Conservation (phyloP, 2,113 vertebrate species). For the Apteryx mantelli region DNA sequence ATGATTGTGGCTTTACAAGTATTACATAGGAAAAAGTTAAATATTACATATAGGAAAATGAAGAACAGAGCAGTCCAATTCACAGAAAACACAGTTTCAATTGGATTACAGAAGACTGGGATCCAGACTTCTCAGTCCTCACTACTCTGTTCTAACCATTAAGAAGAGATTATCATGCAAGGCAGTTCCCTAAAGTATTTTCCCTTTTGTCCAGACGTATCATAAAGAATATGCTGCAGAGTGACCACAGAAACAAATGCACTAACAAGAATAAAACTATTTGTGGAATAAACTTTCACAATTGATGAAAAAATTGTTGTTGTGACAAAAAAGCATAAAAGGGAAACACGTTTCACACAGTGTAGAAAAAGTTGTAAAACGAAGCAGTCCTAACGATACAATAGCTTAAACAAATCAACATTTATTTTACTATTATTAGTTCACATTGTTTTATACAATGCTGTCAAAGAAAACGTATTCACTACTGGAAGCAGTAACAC, state of each 20-base stretch:
- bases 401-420: background rate
- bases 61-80: background rate
- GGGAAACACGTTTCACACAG: background rate
- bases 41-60: background rate
- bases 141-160: background rate
- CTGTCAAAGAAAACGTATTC: background rate
- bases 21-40: background rate
- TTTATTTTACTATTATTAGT: background rate
- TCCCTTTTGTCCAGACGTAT: background rate
- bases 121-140: background rate
- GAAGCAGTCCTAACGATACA: background rate
- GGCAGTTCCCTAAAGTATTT: background rate
- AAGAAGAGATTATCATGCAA: background rate
- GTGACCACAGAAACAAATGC: background rate
- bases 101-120: background rate
- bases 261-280: background rate
- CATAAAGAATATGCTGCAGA: background rate
- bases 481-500: background rate
- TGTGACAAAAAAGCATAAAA: background rate
- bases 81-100: background rate
- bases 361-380: background rate
- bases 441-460: background rate
- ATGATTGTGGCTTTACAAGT: background rate
- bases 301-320: background rate
- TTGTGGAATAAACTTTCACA: background rate